Percentiles rank a stretch among this genome's conserved stretches.
Conservation (phyloP, 2,113 vertebrate genomes). For the Dolichotis patagonum region DNA sequence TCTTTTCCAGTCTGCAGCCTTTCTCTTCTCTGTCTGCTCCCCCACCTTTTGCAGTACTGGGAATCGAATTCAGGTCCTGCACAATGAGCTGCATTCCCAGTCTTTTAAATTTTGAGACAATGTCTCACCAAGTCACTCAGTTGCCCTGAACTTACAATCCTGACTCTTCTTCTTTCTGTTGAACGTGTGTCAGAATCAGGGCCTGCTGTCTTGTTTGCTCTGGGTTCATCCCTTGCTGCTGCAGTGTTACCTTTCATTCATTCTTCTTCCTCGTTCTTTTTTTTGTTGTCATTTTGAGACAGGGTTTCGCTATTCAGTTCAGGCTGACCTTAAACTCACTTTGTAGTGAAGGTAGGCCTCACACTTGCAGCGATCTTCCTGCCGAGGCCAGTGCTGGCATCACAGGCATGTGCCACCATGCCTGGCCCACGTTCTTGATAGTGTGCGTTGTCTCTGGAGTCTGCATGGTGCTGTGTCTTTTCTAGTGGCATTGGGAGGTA, state of each 20-base stretch:
- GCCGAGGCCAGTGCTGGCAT: background rate
- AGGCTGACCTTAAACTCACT: background rate
- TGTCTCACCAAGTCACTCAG: background rate
- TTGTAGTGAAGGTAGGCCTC: background rate
- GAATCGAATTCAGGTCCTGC: background rate
- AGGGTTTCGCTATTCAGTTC: background rate
- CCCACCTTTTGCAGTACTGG: background rate
- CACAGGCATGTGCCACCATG: background rate
- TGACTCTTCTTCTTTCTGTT: background rate
- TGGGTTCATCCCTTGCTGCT: background rate
- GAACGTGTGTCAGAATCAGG: background rate
- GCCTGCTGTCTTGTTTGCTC: background rate
- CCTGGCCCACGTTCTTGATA: fast-evolving
- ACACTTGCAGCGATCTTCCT: background rate
- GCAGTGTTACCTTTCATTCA: too few species aligned
- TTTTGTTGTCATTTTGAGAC: background rate
- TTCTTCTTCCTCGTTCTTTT: background rate
- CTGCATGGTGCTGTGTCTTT: background rate
- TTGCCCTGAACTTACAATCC: background rate
- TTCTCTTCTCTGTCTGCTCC: background rate
- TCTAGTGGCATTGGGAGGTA: fast-evolving
- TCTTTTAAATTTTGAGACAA: background rate
- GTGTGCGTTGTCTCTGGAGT: background rate
- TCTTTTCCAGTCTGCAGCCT: background rate
- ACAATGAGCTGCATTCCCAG: background rate